These are phyloP conservation scores for Campoletis raptor DNA, from an alignment of 2,888 invertebrate genomes.

Conservation along the genomic window DNA sequence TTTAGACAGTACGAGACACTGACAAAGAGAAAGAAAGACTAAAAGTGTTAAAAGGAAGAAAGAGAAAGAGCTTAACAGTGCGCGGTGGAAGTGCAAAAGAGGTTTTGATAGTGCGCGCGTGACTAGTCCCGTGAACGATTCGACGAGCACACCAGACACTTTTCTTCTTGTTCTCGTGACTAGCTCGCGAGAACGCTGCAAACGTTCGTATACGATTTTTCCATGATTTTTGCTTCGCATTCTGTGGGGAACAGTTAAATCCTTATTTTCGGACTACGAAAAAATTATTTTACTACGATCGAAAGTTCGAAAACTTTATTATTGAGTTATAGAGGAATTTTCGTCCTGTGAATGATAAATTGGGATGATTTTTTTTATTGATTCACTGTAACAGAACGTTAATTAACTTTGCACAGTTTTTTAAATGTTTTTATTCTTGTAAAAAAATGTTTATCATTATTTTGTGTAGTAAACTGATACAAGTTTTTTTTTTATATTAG, in stretches of 20 bases:
- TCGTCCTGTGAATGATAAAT: neutral
- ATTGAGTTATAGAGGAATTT: neutral
- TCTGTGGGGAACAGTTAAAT: neutral
- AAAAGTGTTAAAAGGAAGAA: slow-evolving; percentile 6
- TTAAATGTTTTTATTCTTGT: neutral
- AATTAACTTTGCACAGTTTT: neutral
- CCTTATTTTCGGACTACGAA: neutral
- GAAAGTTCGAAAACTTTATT: neutral
- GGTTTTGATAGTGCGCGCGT: slow-evolving; percentile 39
- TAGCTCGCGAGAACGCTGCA: slow-evolving; percentile 20
- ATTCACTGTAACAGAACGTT: neutral
- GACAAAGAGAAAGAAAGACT: neutral
- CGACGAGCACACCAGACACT: slow-evolving; percentile 36
- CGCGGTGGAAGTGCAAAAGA: slow-evolving; percentile 21
- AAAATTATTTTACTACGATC: neutral
- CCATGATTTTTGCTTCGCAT: neutral
- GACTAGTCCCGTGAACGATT: slow-evolving; percentile 45
- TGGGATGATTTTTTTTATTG: neutral
- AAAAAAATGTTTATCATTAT: neutral
- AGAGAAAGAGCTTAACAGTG: slow-evolving; percentile 4
- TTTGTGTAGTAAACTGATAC: neutral
- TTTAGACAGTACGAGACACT: slow-evolving; percentile 52
- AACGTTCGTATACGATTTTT: neutral
- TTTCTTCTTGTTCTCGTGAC: slow-evolving; percentile 30
- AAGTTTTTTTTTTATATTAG: neutral